These are phyloP conservation scores for Crypturellus tataupa DNA, from an alignment of 2,797 vertebrate species.

Conservation along the genomic window DNA sequence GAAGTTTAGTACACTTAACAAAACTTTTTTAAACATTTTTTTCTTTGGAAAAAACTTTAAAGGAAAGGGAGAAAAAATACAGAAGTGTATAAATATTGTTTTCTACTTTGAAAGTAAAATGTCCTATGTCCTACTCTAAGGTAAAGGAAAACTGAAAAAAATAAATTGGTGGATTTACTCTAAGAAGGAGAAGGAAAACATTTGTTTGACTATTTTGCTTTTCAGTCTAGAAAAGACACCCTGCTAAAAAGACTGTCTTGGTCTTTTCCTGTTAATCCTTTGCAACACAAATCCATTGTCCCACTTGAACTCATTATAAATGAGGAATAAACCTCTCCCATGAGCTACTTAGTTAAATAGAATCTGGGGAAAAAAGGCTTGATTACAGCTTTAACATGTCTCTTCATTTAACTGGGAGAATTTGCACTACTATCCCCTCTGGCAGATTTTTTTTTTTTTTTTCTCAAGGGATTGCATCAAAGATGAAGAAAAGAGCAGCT, in stretches of 20 bases:
- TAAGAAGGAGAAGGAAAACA: background rate
- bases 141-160: constrained; percentile 31
- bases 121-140: background rate
- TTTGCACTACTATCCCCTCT: background rate
- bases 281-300: constrained; percentile 73
- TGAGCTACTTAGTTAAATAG: constrained; percentile 63
- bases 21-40: background rate
- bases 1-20: background rate
- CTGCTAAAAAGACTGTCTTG: constrained; percentile 50
- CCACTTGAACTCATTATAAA: constrained; percentile 71
- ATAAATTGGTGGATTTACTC: background rate
- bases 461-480: constrained; percentile 50
- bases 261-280: constrained; percentile 72
- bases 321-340: constrained; percentile 70
- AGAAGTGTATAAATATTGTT: constrained; percentile 6
- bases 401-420: constrained; percentile 54
- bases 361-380: constrained; percentile 16
- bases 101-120: constrained; percentile 22
- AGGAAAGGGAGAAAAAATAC: background rate
- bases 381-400: constrained; percentile 48
- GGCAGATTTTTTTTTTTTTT: constrained; percentile 18
- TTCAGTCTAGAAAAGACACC: constrained; percentile 62
- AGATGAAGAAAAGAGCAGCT: constrained; percentile 71
- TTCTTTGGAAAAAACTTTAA: background rate
- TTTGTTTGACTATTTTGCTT: constrained; percentile 45